Percentiles rank a stretch among this genome's conserved stretches.
Evolutionary conservation across 2,797 vertebrate species (phyloP).

Genomic region (Sphenopsis melanotis): DNA sequence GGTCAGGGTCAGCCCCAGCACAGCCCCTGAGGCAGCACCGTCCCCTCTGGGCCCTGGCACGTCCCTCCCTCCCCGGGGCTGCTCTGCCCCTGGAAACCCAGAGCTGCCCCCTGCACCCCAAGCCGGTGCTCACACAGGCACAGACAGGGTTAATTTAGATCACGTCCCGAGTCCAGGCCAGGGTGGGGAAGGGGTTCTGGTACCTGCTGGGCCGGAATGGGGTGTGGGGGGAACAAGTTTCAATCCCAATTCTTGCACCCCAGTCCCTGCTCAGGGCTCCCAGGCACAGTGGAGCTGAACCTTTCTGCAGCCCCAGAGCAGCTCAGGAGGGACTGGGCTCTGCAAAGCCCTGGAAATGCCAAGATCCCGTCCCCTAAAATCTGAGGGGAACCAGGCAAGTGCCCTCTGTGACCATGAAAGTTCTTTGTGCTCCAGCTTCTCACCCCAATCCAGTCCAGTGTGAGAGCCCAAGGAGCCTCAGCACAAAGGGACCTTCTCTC

Average conservation of each 20-base stretch:
- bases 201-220: not conserved
- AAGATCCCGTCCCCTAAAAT: accelerated
- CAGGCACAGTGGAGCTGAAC: not conserved
- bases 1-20: accelerated
- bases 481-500: too few relatives aligned
- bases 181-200: accelerated
- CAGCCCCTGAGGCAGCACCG: accelerated
- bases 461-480: not conserved
- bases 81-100: not conserved
- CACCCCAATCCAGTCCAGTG: accelerated
- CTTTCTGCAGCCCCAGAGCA: accelerated
- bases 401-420: accelerated
- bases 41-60: not conserved
- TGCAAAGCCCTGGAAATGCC: accelerated
- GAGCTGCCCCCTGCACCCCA: not conserved
- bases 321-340: accelerated
- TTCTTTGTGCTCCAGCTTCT: not conserved
- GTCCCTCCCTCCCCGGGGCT: accelerated
- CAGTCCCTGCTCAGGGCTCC: not conserved
- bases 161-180: not conserved
- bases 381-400: accelerated
- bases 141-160: accelerated
- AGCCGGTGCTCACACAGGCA: accelerated
- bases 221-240: not conserved
- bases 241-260: too few relatives aligned